Evolutionary conservation across 2,797 vertebrate species (phyloP).

Genomic region (Graptemys geographica): DNA sequence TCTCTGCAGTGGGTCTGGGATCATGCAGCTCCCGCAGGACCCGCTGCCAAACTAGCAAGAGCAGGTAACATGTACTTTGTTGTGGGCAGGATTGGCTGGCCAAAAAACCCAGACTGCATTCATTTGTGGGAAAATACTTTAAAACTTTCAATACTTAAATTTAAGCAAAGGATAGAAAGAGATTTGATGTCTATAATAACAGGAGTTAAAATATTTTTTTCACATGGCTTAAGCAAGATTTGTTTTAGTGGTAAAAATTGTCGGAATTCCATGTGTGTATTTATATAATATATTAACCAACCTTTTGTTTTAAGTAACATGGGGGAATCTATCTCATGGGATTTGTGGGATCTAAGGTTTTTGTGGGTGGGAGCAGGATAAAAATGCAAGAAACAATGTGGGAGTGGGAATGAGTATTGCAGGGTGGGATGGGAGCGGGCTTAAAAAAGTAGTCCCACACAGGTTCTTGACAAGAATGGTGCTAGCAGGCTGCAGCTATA

Average conservation of each 20-base stretch:
- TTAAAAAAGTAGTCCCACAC: no score
- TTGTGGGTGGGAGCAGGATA: neutral
- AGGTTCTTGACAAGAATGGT: no score
- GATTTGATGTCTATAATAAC: neutral
- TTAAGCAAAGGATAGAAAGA: neutral
- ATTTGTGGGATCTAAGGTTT: neutral
- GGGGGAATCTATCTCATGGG: neutral
- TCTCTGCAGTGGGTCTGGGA: no score
- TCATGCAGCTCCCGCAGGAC: no score
- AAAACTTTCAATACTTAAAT: neutral
- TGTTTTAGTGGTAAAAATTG: neutral
- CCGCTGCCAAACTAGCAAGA: no score
- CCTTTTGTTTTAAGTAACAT: neutral
- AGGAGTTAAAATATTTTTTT: neutral
- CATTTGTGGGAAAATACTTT: neutral
- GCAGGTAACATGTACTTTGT: no score
- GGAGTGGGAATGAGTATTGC: no score
- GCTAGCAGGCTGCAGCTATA: no score
- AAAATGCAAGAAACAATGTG: no score
- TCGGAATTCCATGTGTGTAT: neutral
- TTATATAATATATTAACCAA: no score
- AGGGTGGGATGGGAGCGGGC: no score
- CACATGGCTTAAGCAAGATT: neutral
- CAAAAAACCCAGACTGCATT: neutral
- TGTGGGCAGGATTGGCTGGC: no score